Evolutionary conservation across 2,888 invertebrate genomes (phyloP).

Genomic region (Anoplius nigerrimus): DNA sequence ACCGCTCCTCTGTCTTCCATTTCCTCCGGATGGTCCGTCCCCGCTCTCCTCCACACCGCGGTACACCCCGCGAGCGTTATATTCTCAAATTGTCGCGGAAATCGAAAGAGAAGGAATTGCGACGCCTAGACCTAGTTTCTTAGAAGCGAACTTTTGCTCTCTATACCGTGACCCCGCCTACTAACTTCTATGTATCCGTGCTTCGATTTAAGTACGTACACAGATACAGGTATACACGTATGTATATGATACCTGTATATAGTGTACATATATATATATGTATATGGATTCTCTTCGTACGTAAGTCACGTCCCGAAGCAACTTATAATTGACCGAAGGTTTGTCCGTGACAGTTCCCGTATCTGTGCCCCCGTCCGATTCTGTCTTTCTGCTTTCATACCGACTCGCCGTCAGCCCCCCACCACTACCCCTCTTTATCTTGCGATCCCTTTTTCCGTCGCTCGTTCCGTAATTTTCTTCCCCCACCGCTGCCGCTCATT

Average conservation of each 20-base stretch:
- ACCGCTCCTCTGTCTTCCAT: too few species aligned
- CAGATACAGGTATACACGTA: too few species aligned
- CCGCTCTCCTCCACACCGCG: not conserved
- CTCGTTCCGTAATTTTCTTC: constrained; percentile 6
- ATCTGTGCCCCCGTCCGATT: constrained; percentile 41
- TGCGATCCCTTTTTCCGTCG: not conserved
- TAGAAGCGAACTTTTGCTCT: constrained; percentile 4
- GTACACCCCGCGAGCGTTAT: constrained; percentile 24
- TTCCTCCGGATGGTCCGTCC: not conserved
- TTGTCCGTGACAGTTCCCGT: constrained; percentile 66
- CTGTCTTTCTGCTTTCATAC: constrained; percentile 9
- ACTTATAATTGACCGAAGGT: constrained; percentile 68
- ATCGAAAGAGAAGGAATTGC: not conserved
- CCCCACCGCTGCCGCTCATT: constrained; percentile 12
- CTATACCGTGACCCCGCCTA: constrained; percentile 12
- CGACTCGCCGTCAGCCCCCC: not conserved
- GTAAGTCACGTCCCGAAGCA: constrained; percentile 60
- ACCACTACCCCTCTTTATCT: constrained; percentile 8
- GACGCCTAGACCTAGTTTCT: not conserved
- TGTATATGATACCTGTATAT: too few species aligned
- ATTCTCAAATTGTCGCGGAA: constrained; percentile 29
- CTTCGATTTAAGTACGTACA: too few species aligned
- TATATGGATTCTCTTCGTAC: constrained; percentile 39
- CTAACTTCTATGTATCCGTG: too few species aligned
- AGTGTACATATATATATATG: not conserved